Conservation (phyloP, 2,113 vertebrate species). For the Gracilinanus agilis region DNA sequence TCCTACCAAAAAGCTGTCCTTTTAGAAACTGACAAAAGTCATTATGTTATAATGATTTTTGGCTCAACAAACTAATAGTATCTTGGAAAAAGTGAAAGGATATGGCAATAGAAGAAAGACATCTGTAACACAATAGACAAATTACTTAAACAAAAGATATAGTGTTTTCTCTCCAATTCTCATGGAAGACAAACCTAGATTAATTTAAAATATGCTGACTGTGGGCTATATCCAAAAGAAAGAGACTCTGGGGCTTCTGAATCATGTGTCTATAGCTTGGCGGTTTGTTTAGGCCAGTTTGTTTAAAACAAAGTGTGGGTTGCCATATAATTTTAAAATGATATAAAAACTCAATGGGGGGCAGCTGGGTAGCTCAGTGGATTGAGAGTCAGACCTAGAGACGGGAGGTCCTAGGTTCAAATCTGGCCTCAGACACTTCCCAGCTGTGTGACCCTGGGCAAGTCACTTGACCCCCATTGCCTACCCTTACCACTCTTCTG, state of each 20-base stretch:
- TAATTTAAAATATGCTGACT: slow-evolving; percentile 66
- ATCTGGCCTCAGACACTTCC: no score
- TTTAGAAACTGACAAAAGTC: slow-evolving; percentile 82
- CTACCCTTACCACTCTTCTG: no score
- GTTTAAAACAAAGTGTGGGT: not conserved
- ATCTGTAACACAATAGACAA: slow-evolving; percentile 62
- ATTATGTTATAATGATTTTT: slow-evolving; percentile 81
- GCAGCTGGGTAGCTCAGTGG: no score
- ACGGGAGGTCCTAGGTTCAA: no score
- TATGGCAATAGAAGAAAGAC: slow-evolving; percentile 82
- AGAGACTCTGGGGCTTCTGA: slow-evolving; percentile 48
- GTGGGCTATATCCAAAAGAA: slow-evolving; percentile 50
- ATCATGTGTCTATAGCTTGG: slow-evolving; percentile 43
- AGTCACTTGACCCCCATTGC: no score
- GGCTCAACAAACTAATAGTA: slow-evolving; percentile 70
- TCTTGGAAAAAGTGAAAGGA: slow-evolving; percentile 85
- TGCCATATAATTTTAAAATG: not conserved
- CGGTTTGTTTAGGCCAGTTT: not conserved
- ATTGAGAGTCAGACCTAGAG: no score
- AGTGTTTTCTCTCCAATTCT: slow-evolving; percentile 72
- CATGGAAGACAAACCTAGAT: slow-evolving; percentile 55
- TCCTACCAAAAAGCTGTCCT: slow-evolving; percentile 73
- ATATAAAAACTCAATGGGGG: not conserved
- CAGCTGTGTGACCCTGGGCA: no score
- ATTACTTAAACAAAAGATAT: slow-evolving; percentile 69